Base-by-base conservation (phyloP, 2,797 vertebrate genomes). In the Etheostoma perlongum region DNA sequence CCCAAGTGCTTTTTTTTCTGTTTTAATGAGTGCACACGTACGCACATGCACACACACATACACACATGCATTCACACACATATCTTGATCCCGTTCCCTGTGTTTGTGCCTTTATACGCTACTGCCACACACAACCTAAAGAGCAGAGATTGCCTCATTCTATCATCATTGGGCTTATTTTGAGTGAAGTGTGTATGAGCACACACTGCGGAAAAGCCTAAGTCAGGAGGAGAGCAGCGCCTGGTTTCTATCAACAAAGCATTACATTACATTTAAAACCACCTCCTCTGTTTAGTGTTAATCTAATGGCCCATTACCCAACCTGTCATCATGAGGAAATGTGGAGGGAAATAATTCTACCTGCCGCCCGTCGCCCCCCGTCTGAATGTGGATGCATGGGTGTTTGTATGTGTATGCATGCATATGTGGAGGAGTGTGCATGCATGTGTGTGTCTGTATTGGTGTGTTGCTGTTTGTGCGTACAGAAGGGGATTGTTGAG, bases 141-240 rank as follows among this genome's bases (percentile, higher is more conserved):
- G 84, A 92, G 88, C 74, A 82, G 80, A 83, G 93, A 94, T 94
- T 93, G 92, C 93, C 92, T 94, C 93, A 94, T 94, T 94, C 92
- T 94, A 93, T 93, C 93, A 93, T 93, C 93, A 93, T 88, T 92
- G 93, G 90, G 91, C 92, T 90, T 94, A 89, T 93, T 93, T 87
- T 88, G 87, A 91, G 86, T 47, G 54, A 83, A 84, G 72, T 54
- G 51, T 88, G 85, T 60, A 53, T 23, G 16, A 67, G 85, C 75
- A 84, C 36, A 82, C 19, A 51, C 86, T 83, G 86, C 82, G 82
- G 85, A 80, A 78, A 78, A 88, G 78, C 71, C 74, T 42, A 81
- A 86, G 73, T 90, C 84, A 83, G 73, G 76, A 85, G 67, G 81
- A 82, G 80, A 81, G 82, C 69, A 59, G 79, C 58, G 58, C 79